Conservation (phyloP, 1,140 invertebrate species). For the Drosophila hydei region DNA sequence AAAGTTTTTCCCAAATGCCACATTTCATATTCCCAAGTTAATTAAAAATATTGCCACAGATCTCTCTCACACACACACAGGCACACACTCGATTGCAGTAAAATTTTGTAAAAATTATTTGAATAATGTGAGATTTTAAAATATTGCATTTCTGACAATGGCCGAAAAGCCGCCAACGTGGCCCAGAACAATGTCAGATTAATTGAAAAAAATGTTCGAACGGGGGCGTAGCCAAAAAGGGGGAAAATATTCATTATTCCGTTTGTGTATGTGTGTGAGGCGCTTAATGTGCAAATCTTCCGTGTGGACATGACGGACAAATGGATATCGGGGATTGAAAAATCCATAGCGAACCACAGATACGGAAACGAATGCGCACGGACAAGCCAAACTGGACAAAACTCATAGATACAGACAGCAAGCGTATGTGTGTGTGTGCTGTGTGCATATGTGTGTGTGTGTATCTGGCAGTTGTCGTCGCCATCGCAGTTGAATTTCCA, state of each 20-base stretch:
- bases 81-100: conserved; percentile 4
- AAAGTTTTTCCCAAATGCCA: conserved; percentile 24
- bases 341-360: conserved; percentile 82
- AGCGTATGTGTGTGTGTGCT: conserved; percentile 31
- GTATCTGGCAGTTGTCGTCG: conserved; percentile 64
- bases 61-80: conserved; percentile 6
- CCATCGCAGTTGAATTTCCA: conserved; percentile 77
- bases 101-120: conserved; percentile 75
- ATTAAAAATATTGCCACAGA: conserved; percentile 70
- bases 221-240: not conserved
- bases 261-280: conserved; percentile 57
- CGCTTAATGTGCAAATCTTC: conserved; percentile 82
- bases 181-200: conserved; percentile 66
- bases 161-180: conserved; percentile 44
- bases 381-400: conserved; percentile 49
- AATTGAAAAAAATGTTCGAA: conserved; percentile 70
- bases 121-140: conserved; percentile 83
- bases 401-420: conserved; percentile 58
- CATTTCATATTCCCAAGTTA: conserved; percentile 77
- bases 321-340: conserved; percentile 83
- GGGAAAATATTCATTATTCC: conserved; percentile 81
- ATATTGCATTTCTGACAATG: conserved; percentile 60
- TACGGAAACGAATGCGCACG: conserved; percentile 57
- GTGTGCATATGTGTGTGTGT: conserved; percentile 33
- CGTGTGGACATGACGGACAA: conserved; percentile 76